Evolutionary conservation across 1,140 invertebrate genomes (phyloP), one percentile per base, ranked within the genome.

Genomic region (Andricus grossulariae): DNA sequence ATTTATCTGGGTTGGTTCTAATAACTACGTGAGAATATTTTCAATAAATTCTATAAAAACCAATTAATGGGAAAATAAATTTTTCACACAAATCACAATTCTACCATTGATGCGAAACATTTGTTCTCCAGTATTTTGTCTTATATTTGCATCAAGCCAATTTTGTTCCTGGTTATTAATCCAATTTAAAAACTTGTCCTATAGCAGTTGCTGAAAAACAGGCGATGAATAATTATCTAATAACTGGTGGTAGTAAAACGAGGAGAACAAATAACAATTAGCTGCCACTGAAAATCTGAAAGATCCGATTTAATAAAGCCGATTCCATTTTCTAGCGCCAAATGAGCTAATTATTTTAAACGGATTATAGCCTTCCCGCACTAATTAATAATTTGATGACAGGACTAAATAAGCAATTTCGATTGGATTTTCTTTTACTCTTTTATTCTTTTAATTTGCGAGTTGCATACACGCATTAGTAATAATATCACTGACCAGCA

Each of bases 301-400:
- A 39, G 60, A 39, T n/a, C 32, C 25, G 60, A 66, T 66, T 66
- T 66, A 66, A 66, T 66, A 39, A 66, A 66, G 32, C 60, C 60
- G 39, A 32, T 16, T 66, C 16, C 32, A 66, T 39, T 66, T 45
- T 66, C 60, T 15, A 66, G 60, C 32, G 60, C 13, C 32, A 39
- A 66, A 66, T 66, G 60, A 66, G 60, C 32, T 45, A 39, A 66
- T 66, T n/a, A 45, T 66, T 32, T 25, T 66, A 66, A 66, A 45
- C 39, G 60, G 60, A 66, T 32, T 66, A 66, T 39, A 45, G 25
- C 60, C 12, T 66, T n/a, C 25, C 39, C 32, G 25, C 0, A 32
- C 6, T 39, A 66, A 66, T 66, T 39, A 66, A 45, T 66, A 39
- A 66, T 66, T 66, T 39, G 32, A 45, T 66, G 39, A n/a, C 16